phyloP scores from a whole-genome alignment of 2,113 vertebrate genomes.

The Neoarius graeffei region DNA sequence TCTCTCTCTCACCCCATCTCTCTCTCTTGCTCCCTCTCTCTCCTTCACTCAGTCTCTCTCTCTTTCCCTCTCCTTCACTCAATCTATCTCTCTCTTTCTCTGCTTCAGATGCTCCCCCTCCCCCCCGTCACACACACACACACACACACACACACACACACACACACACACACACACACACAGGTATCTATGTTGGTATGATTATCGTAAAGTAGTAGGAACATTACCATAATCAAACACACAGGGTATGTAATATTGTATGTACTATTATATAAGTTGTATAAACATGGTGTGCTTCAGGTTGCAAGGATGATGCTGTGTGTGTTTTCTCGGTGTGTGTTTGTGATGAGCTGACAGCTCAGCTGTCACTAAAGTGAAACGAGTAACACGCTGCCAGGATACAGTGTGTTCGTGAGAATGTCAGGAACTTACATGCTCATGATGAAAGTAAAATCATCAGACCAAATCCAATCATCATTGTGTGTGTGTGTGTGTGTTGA shows the following conservation, averaged over 20 bases:
- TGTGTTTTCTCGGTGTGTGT: slow-evolving; percentile 20
- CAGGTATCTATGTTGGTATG: not conserved
- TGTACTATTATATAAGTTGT: not conserved
- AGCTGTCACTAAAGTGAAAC: slow-evolving; percentile 19
- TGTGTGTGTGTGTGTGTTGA: not conserved
- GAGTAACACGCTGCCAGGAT: not conserved
- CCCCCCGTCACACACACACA: slow-evolving; percentile 12
- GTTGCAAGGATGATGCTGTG: not conserved
- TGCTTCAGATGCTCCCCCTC: too few relatives aligned
- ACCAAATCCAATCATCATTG: slow-evolving; percentile 13
- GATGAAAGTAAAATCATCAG: slow-evolving; percentile 10
- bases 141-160: not conserved
- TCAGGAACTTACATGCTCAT: slow-evolving; percentile 13
- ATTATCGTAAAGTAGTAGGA: not conserved
- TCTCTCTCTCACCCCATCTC: too few relatives aligned
- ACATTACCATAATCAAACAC: not conserved
- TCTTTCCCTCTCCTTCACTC: too few relatives aligned
- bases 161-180: slow-evolving; percentile 13
- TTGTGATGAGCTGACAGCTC: not conserved
- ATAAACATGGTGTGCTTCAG: not conserved
- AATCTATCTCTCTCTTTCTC: too few relatives aligned
- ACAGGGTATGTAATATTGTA: not conserved
- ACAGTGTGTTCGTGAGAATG: not conserved
- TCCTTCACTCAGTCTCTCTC: too few relatives aligned
- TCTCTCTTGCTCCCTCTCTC: too few relatives aligned